Evolutionary conservation across 2,888 invertebrate genomes (phyloP), one percentile per base, ranked within the genome.

Genomic region (Meloe dianella): DNA sequence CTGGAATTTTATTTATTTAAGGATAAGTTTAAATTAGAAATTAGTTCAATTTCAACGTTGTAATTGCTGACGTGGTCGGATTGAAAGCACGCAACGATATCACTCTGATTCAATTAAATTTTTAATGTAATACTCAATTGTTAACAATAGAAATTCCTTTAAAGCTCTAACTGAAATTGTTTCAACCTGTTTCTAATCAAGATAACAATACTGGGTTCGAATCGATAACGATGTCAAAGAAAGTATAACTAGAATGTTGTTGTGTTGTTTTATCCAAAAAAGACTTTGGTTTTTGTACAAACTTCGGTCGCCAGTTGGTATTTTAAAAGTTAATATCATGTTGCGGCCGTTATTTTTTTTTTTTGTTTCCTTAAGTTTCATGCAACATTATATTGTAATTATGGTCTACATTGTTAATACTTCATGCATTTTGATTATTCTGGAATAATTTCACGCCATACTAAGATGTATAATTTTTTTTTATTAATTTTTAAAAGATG

Each of bases 301-400:
- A 51, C 61, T 66, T 51, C 64, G 57, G 56, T 38, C 60, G 60
- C 58, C 67, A 67, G 66, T 71, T 69, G 68, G 68, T 68, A 71
- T 68, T 68, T 70, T 65, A 69, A 70, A 66, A 71, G 67, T 64
- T 69, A 69, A 71, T 68, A 66, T 67, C 67, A 71, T 67, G 69
- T 66, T 63, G 69, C 62, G 64, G 68, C 61, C 61, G 67, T 67
- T 69, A 68, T 41, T 47, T 47, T 20, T 38, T 38, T 77, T 75
- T 75, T 74, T 74, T 73, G 67, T 71, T 71, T 69, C 69, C 66
- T 65, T 66, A 65, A 75, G 71, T 79, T 79, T 79, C 79, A 79
- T 78, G 78, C 77, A 77, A 75, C 77, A 78, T 80, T 80, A 79
- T 78, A 74, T 75, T 74, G 77, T 78, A 79, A 80, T 80, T 79